Conservation (phyloP, 37 sponge, comb jelly and placozoan species). For the Dysidea cf. avara region DNA sequence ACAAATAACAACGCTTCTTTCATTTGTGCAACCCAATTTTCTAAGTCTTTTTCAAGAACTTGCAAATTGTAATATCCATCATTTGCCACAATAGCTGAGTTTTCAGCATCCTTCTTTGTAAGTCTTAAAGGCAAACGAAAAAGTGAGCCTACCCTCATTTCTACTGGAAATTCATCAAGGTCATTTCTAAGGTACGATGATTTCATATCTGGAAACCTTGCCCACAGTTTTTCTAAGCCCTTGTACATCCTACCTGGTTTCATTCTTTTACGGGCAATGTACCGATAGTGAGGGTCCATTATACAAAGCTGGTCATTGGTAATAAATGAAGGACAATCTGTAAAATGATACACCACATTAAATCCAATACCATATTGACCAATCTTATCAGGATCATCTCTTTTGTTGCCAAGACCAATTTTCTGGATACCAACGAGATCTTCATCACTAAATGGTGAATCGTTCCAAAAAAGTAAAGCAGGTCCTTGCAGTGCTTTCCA, state of each 20-base stretch:
- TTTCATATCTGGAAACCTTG: not conserved
- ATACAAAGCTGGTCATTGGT: slow-evolving; percentile 42
- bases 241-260: slow-evolving; percentile 7
- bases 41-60: not conserved
- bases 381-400: no score
- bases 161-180: not conserved
- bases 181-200: no score
- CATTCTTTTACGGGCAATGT: not conserved
- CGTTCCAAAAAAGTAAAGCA: slow-evolving; percentile 71
- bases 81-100: no score
- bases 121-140: slow-evolving; percentile 26
- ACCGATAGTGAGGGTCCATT: slow-evolving; percentile 44
- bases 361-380: no score
- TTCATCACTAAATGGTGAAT: slow-evolving; percentile 59
- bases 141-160: slow-evolving; percentile 8
- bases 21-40: slow-evolving; percentile 1
- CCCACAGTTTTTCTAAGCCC: no score
- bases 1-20: not conserved
- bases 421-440: no score
- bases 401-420: no score
- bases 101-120: not conserved
- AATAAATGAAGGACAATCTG: slow-evolving; percentile 67
- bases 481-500: slow-evolving; percentile 79
- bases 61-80: no score
- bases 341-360: no score